Conservation (phyloP, 1,140 invertebrate species). For the Sitophilus oryzae region DNA sequence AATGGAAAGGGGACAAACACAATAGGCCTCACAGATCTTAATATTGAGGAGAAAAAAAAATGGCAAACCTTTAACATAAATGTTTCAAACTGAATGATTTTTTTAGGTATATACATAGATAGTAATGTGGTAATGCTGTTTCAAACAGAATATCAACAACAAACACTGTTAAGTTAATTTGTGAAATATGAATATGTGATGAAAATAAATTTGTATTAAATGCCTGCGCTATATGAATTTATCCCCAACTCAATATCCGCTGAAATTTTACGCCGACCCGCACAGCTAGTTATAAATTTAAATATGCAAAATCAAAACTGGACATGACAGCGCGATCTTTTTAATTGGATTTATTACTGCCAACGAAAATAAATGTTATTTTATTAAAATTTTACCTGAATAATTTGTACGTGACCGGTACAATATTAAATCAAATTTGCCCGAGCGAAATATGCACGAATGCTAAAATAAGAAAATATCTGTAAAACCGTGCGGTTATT, state of each 20-base stretch:
- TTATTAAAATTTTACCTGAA: slow-evolving; percentile 12
- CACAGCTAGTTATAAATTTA: not conserved
- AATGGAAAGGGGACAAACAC: too few species aligned
- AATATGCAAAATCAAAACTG: not conserved
- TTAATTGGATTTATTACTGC: not conserved
- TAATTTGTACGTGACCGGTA: slow-evolving; percentile 4
- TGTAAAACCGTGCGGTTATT: slow-evolving; percentile 3
- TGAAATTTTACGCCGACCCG: not conserved
- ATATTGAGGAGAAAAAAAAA: too few species aligned
- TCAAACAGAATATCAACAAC: not conserved
- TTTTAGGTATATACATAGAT: too few species aligned
- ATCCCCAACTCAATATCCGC: not conserved
- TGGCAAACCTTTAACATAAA: too few species aligned
- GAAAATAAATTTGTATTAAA: not conserved
- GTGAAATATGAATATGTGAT: not conserved
- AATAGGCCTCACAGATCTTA: too few species aligned
- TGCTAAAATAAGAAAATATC: not conserved
- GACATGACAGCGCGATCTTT: not conserved
- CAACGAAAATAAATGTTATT: not conserved
- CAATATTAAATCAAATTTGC: slow-evolving; percentile 5
- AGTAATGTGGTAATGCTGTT: too few species aligned
- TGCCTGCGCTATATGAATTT: not conserved
- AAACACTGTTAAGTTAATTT: not conserved
- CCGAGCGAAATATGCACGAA: not conserved
- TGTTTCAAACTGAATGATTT: too few species aligned